Base-by-base conservation (phyloP, 1,140 invertebrate species). In the Drosophila asahinai region DNA sequence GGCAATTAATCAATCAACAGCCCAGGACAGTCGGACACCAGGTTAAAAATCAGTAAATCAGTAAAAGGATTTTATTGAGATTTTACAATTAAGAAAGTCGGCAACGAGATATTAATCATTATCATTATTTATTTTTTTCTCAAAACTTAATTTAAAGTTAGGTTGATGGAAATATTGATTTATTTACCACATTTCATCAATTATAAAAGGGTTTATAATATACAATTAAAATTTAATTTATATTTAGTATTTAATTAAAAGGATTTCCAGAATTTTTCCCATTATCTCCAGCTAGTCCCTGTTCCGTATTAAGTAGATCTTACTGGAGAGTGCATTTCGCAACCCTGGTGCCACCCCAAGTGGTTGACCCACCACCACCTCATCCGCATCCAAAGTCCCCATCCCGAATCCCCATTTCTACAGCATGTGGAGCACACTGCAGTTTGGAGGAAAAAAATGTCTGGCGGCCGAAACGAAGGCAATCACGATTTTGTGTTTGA, bases 401-500 rank as follows among this genome's bases (percentile, higher is more conserved):
- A 48, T 12, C 12, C 14, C 33, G 33, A 25, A 22, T 25, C 17
- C 38, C 48, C 6, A 30, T 33, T 61, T 55, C 33, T 36, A 22
- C 48, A 15, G 36, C 75, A 77, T 77, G 38, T 77, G 66, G 75
- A 77, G 75, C 75, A 77, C 75, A 77, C 11, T 77, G 43, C 36
- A 52, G 36, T 25, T 49, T 48, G 3, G 15, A 36, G 30, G 17
- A 66, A 52, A 72, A 73, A 83, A 83, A 81, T 81, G 78, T 89
- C 86, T 89, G 67, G 84, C 86, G 84, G 83, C 86, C 70, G 9
- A 90, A 89, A 89, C 86, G 84, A 89, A 77, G 75, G 75, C 84
- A 90, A 89, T 89, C 84, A 89, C 84, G 84, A 89, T 89, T 89
- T 87, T 87, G 83, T 87, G 73, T 80, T 66, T 89, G 81, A 87